Base-by-base conservation (phyloP, 2,113 vertebrate species). In the Amphiprion ocellaris region DNA sequence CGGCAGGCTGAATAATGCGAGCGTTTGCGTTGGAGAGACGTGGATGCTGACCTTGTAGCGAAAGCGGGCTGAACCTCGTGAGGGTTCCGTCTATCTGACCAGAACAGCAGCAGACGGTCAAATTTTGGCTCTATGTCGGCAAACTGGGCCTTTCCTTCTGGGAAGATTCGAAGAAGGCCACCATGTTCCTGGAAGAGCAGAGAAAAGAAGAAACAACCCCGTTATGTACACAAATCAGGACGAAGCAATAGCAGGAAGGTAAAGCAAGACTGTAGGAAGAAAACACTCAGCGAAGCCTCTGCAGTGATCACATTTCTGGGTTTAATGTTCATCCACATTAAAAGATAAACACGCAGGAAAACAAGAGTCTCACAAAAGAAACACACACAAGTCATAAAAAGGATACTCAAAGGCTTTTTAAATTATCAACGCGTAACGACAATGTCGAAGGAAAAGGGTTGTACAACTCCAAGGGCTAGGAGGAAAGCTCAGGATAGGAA, bases 51-150 rank as follows among this genome's bases (percentile, higher is more conserved):
- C 98, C 98, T 97, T 91, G 97, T 99, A 89, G 96, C 91, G 79
- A 95, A 97, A 76, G 98, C 97, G 69, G 97, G 97, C 88, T 99
- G 98, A 83, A 99, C 98, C 94, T 99, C 98, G 78, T 99, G 98
- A 87, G 98, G 98, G 92, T 99, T 99, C 74, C 98, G 95, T 67
- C 98, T 96, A 93, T 99, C 98, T 17, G 98, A 99, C 98, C 98
- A 99, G 94, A 99, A 99, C 79, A 99, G 95, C 80, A 99, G 94
- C 91, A 99, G 93, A 89, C 98, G 96, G 94, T 99, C 98, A 56
- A 99, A 99, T 93, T 95, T 97, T 89, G 98, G 98, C 96, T 99
- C 98, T 87, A 99, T 99, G 88, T 99, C 98, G 70, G 98, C 98
- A 56, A 99, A 99, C 92, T 98, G 97, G 84, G 97, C 94, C 93